Evolutionary conservation across 2,113 vertebrate genomes (phyloP).

Genomic region (Barbus barbus): DNA sequence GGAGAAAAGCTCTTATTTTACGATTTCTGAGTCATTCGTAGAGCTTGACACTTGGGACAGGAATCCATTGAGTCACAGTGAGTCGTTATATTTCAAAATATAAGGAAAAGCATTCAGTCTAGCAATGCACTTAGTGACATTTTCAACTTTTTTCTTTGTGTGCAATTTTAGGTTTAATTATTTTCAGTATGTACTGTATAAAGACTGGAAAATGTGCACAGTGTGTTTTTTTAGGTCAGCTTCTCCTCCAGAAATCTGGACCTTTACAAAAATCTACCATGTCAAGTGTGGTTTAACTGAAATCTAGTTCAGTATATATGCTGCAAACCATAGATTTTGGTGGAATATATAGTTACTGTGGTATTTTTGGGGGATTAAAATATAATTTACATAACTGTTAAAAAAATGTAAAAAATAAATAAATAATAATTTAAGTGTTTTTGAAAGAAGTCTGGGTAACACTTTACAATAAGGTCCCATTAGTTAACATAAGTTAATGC

Average conservation of each 20-base stretch:
- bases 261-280: background rate
- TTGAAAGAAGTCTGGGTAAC: no score
- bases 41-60: background rate
- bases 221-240: background rate
- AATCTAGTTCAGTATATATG: background rate
- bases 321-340: background rate
- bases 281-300: background rate
- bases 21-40: background rate
- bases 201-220: background rate
- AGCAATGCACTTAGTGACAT: background rate
- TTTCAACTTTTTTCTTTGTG: background rate
- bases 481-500: background rate
- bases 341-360: background rate
- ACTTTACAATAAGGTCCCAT: background rate
- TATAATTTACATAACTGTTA: background rate
- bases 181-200: background rate
- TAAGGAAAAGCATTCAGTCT: conserved; percentile 11
- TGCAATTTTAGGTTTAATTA: background rate
- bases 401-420: no score
- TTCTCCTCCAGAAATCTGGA: background rate
- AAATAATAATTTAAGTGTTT: no score
- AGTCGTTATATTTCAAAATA: conserved; percentile 7
- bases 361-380: no score
- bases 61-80: conserved; percentile 1
- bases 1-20: conserved; percentile 16